Base-by-base conservation (phyloP, 2,797 vertebrate genomes). In the Cryptoprocta ferox region DNA sequence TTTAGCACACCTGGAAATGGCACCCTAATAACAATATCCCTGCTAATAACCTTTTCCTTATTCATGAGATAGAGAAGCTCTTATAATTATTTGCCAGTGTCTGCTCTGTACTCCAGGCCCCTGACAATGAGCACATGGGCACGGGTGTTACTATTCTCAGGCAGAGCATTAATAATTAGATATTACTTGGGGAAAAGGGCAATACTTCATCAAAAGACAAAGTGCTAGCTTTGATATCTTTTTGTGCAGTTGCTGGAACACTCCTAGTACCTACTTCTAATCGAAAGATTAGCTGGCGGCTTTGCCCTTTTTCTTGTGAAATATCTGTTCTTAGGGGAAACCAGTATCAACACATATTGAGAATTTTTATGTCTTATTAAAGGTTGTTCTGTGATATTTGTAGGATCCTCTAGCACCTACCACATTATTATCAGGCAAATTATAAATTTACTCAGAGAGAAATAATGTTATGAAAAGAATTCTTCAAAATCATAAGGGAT, bases 231-330 rank as follows among this genome's bases (percentile, higher is more conserved):
- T 97, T 89, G 8, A 97, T 97, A 98, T 97, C 92, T 98, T 90
- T 97, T 98, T 97, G 97, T 98, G 98, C 96, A 97, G 87, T 96
- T 92, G 90, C 97, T 0, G n/a, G 94, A 98, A 98, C 96, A 95
- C 96, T 98, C 82, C 75, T 88, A 96, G 96, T 95, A 93, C 98
- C 96, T 97, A 89, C 93, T 98, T 98, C 96, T 98, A 98, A 98
- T 98, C 96, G 98, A 97, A 98, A 98, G 98, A 97, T 96, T 98
- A 97, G 89, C 93, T 98, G 98, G 97, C 88, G 81, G 97, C 59
- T 98, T 97, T 99, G 98, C 98, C 98, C 98, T 99, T 99, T 98
- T 98, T 98, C 97, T 96, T 81, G 66, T 98, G 98, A 99, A 98
- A 98, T 98, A 97, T 21, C 98, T 97, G 91, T 91, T 98, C 98